Evolutionary conservation across 2,113 vertebrate genomes (phyloP).

Genomic region (Cyprinodon brontotheroides): DNA sequence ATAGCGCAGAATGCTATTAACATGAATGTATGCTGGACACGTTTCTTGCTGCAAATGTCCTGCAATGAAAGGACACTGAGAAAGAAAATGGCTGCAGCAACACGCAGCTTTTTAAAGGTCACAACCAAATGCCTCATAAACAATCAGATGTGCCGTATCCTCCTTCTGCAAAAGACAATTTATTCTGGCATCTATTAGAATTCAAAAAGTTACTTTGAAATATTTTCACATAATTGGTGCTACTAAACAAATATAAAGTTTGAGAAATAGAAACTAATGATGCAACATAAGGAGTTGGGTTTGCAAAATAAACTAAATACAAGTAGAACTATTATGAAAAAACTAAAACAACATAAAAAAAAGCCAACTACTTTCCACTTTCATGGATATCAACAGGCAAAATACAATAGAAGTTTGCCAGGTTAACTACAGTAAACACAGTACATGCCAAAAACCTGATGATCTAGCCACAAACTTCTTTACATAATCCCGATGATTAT

Average conservation of each 20-base stretch:
- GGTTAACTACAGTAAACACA: background rate
- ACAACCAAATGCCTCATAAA: conserved; percentile 1
- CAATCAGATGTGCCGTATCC: background rate
- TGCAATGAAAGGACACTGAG: background rate
- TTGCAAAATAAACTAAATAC: background rate
- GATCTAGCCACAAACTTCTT: background rate
- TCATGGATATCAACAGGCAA: background rate
- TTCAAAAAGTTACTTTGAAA: background rate
- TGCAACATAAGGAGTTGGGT: background rate
- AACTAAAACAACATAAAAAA: background rate
- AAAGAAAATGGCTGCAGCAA: background rate
- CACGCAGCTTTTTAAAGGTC: background rate
- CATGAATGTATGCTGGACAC: background rate
- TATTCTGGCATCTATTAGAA: background rate
- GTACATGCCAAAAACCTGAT: background rate
- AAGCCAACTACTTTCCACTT: background rate
- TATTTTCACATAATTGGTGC: background rate
- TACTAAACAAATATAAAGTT: background rate
- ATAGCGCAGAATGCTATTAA: background rate
- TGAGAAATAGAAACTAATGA: background rate
- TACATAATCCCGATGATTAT: background rate
- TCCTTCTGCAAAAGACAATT: background rate
- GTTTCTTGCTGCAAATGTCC: background rate
- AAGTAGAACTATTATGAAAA: background rate
- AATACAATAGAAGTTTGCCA: background rate